Base-by-base conservation (phyloP, 2,797 vertebrate genomes). In the Enoplosus armatus region DNA sequence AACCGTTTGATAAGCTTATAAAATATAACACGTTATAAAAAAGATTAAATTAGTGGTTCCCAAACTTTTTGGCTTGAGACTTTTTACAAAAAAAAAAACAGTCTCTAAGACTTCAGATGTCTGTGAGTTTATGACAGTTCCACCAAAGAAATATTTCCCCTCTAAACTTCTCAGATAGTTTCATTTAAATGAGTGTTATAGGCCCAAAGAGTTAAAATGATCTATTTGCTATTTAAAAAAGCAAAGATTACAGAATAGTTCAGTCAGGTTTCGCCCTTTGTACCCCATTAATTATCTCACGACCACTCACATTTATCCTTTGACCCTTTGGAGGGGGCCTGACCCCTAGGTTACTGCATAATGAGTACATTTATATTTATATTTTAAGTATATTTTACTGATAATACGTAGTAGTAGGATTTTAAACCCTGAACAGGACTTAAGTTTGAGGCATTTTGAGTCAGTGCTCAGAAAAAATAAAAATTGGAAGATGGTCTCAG, bases 371-470 rank as follows among this genome's bases (percentile, higher is more conserved):
- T 39, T 8, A 50, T 33, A n/a, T 54, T 54, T 6, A n/a, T 33
- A 54, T 50, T 72, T 60, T 24, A 51, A 29, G 35, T 15, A 29
- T 1, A 8, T 62, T 62, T n/a, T 31, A 14, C 3, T 51, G 8
- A 31, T 37, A 20, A 27, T 24, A 35, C 7, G 5, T 11, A 18
- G n/a, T n/a, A 27, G 20, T 15, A 43, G 4, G 10, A 59, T 58
- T 59, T 27, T 39, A 29, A 39, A 72, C 31, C 62, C 24, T 29
- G 31, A n/a, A 27, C 20, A 61, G 8, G 55, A 39, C 48, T 53
- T 60, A n/a, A n/a, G n/a, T n/a, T n/a, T 37, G 48, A 48, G 33
- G 48, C 41, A 56, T 54, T 60, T 39, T 63, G 37, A 39, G 50
- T 41, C 22, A 12, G n/a, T n/a, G n/a, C 8, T 63, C 29, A 63